Conservation (phyloP, 2,797 vertebrate genomes). For the Chelmon rostratus region DNA sequence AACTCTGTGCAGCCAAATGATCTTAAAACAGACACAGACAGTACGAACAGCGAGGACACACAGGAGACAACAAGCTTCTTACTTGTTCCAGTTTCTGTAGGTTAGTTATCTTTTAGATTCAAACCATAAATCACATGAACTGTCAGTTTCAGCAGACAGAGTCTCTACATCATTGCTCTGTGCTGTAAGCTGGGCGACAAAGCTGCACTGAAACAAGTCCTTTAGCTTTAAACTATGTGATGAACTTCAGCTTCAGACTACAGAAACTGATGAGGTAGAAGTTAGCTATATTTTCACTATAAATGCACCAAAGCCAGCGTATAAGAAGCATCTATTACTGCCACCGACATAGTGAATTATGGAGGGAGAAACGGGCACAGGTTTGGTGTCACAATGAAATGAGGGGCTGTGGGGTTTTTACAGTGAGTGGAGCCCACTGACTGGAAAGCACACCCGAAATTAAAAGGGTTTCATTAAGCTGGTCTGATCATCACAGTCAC, state of each 20-base stretch:
- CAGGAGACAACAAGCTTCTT: too few relatives aligned
- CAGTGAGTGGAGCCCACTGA: background rate
- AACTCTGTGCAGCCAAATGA: too few relatives aligned
- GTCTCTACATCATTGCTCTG: constrained; percentile 57
- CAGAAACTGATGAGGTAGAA: background rate
- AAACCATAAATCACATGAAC: constrained; percentile 30
- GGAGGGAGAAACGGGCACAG: background rate
- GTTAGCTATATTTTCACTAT: background rate
- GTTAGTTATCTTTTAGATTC: background rate
- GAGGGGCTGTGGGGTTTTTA: too few relatives aligned
- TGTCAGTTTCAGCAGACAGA: constrained; percentile 4
- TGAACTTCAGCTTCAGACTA: background rate
- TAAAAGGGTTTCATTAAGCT: background rate
- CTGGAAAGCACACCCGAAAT: background rate
- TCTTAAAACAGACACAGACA: background rate
- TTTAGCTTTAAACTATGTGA: constrained; percentile 30
- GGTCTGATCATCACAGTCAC: too few relatives aligned
- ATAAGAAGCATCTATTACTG: background rate
- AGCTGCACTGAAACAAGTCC: constrained; percentile 24
- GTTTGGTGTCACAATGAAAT: too few relatives aligned
- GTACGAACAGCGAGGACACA: background rate
- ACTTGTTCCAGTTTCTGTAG: constrained; percentile 1
- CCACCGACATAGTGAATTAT: background rate
- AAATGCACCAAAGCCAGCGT: background rate
- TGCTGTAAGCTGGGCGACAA: constrained; percentile 20